A percentile compares a stretch with the other conserved stretches of the same genome.
phyloP scores from a whole-genome alignment of 2,888 invertebrate species.

The Osedax frankpressi region DNA sequence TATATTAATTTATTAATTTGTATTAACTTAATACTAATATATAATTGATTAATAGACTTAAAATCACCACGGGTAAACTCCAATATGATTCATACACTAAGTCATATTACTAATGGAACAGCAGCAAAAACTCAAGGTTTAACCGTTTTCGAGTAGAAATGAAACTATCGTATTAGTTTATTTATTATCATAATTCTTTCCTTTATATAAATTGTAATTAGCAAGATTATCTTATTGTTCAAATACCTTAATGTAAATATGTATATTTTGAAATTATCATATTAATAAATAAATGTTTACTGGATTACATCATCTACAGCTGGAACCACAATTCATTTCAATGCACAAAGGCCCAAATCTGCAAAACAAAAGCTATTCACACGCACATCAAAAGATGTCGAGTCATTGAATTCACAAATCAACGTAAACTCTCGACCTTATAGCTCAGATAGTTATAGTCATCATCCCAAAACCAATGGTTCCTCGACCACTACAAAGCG shows the following conservation, averaged over 20 bases:
- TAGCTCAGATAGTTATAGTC: constrained; percentile 31
- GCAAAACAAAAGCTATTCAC: constrained; percentile 20
- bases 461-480: neutral
- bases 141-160: no score
- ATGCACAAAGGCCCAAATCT: constrained; percentile 17
- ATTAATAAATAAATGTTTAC: neutral
- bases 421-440: constrained; percentile 37
- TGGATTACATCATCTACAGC: neutral
- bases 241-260: neutral
- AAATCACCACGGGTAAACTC: neutral
- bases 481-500: neutral
- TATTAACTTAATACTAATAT: neutral
- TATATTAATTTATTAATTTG: neutral
- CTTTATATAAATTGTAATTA: no score
- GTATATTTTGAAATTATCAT: neutral
- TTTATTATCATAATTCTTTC: neutral
- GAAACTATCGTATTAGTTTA: neutral
- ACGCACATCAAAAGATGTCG: constrained; percentile 18
- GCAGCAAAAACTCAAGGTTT: neutral
- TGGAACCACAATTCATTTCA: constrained; percentile 17
- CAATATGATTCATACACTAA: neutral
- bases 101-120: neutral
- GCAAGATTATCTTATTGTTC: no score
- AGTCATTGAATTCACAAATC: constrained; percentile 23
- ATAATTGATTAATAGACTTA: neutral